Evolutionary conservation across 2,113 vertebrate species (phyloP), one percentile per base, ranked within the genome.

Genomic region (Eulemur rufifrons): DNA sequence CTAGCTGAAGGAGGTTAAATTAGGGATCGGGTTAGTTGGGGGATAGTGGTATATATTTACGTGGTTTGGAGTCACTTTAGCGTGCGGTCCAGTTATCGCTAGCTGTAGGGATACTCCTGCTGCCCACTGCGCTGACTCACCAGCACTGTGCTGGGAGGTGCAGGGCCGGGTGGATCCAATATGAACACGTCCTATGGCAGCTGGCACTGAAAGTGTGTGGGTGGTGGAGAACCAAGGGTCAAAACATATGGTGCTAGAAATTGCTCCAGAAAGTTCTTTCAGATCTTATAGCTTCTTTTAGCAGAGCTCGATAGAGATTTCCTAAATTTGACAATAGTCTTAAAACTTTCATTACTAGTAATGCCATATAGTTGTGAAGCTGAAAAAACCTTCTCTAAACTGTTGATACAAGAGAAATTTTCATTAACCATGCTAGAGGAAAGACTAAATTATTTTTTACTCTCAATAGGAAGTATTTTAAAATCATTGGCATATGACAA

Each of bases 401-500:
- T 64, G 32, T 78, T 47, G 80, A 32, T 56, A 66, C 56, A 91
- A 83, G 50, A 83, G 34, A 95, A 74, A n/a, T 50, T 86, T 77
- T 39, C n/a, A n/a, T 47, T 45, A 47, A n/a, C 39, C 7, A 50
- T 89, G 56, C 81, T 78, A 45, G 39, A 37, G 18, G 68, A 87
- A 76, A 81, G 50, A 66, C 86, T 71, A 45, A 56, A 32, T 66
- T 45, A 32, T 47, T 45, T 92, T 87, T 27, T 17, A 61, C 73
- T 94, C 18, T 61, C n/a, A 61, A 0, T 87, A 54, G 64, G 50
- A 74, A 78, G 11, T 81, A 85, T 61, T 92, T 80, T 50, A 80
- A 32, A 69, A 68, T 81, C n/a, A 37, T 52, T 92, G 63, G 29
- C 47, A 45, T 88, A 21, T 83, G 61, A 54, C 12, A 78, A 91